These are phyloP conservation scores for Sphaeramia orbicularis DNA, from an alignment of 2,797 vertebrate genomes.

Conservation along the genomic window DNA sequence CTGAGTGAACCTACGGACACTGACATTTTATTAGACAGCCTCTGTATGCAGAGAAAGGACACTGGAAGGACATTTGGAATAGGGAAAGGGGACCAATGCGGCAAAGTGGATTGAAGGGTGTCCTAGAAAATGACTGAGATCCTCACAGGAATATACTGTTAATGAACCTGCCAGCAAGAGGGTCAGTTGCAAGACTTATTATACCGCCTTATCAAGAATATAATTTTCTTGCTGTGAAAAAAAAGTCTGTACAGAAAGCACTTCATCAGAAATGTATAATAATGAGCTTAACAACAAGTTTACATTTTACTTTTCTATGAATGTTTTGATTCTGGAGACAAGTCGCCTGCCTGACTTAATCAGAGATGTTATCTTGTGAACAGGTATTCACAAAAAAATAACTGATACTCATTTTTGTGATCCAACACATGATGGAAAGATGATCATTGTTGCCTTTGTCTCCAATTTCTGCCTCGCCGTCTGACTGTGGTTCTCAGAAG, in stretches of 20 bases:
- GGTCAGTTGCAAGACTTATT: constrained; percentile 33
- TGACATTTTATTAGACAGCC: constrained; percentile 62
- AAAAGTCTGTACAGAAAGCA: neutral
- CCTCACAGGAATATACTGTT: constrained; percentile 75
- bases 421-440: constrained; percentile 13
- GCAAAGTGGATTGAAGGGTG: constrained; percentile 76
- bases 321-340: neutral
- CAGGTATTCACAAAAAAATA: neutral
- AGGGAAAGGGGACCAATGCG: constrained; percentile 68
- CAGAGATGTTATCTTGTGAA: neutral
- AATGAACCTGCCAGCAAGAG: constrained; percentile 67
- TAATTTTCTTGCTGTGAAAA: constrained; percentile 5
- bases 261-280: constrained; percentile 11
- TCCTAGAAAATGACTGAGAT: constrained; percentile 80
- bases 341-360: neutral
- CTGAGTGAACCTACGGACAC: constrained; percentile 30
- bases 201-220: constrained; percentile 26
- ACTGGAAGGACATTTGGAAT: constrained; percentile 74
- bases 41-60: constrained; percentile 64
- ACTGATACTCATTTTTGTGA: neutral
- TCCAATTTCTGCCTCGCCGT: constrained; percentile 21
- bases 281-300: neutral
- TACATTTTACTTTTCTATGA: neutral
- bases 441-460: constrained; percentile 10
- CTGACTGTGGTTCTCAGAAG: constrained; percentile 31